These are phyloP conservation scores for Progne subis DNA, from an alignment of 2,113 vertebrate species.

Conservation along the genomic window DNA sequence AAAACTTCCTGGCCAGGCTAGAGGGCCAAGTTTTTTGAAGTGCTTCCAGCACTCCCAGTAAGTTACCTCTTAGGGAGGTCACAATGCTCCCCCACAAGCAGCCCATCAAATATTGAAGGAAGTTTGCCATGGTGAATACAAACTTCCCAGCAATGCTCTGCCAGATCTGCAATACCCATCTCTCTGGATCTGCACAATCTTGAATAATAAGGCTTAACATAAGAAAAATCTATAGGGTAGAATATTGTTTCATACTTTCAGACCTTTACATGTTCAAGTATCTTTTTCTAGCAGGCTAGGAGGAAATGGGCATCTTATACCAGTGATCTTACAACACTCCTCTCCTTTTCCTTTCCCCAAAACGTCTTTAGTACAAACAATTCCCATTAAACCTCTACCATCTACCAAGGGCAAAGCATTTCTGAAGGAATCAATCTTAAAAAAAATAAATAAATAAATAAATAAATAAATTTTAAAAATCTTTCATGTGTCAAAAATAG, in stretches of 20 bases:
- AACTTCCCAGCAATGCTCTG: not conserved
- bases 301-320: not conserved
- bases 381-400: not conserved
- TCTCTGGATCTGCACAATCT: not conserved
- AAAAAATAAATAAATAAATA: too few species aligned
- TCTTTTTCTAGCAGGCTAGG: not conserved
- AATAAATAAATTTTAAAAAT: too few species aligned
- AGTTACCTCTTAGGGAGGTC: not conserved
- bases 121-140: not conserved
- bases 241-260: not conserved
- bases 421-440: not conserved
- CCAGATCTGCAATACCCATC: not conserved
- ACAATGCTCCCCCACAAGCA: not conserved
- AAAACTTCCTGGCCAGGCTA: not conserved
- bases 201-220: not conserved
- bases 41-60: not conserved
- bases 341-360: not conserved
- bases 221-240: not conserved
- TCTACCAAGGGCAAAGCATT: not conserved
- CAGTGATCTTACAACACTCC: not conserved
- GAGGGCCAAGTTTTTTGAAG: not conserved
- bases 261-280: not conserved
- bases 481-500: fast-evolving
- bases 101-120: not conserved
- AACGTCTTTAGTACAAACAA: not conserved